Conservation (phyloP, 2,888 invertebrate genomes). For the Tinea trinotella region DNA sequence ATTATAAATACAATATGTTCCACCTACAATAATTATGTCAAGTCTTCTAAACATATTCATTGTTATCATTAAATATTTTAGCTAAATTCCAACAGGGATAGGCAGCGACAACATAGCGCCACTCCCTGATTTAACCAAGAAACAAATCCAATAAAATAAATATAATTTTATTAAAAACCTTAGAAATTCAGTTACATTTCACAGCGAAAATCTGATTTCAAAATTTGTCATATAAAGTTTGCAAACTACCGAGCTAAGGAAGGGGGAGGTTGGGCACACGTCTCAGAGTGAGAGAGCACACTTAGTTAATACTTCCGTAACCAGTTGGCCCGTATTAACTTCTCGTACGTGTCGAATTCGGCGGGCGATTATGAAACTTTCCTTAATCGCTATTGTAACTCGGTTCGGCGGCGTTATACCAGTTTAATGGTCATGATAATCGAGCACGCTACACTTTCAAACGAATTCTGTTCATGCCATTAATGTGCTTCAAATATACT, state of each 20-base stretch:
- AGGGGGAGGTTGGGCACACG: background rate
- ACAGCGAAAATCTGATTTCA: too few species aligned
- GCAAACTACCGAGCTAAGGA: background rate
- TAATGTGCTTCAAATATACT: background rate
- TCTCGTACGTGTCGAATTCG: conserved; percentile 22
- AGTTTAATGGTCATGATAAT: conserved; percentile 18
- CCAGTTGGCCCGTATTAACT: conserved; percentile 28
- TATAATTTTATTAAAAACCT: too few species aligned
- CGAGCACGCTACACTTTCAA: conserved; percentile 12
- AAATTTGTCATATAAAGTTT: background rate
- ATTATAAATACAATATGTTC: too few species aligned
- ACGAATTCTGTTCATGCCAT: background rate
- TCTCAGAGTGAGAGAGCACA: conserved; percentile 5
- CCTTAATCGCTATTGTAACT: conserved; percentile 25
- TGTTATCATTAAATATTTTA: too few species aligned
- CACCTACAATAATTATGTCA: too few species aligned
- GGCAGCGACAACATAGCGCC: too few species aligned
- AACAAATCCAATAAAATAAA: too few species aligned
- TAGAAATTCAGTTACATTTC: too few species aligned
- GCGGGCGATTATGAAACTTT: conserved; percentile 34
- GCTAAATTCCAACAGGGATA: too few species aligned
- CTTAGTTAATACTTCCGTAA: conserved; percentile 14
- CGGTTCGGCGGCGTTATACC: conserved; percentile 12
- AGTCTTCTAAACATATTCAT: too few species aligned
- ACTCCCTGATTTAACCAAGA: too few species aligned